These are phyloP conservation scores for Serranus cabrilla DNA, from an alignment of 2,797 vertebrate genomes.

Conservation along the genomic window DNA sequence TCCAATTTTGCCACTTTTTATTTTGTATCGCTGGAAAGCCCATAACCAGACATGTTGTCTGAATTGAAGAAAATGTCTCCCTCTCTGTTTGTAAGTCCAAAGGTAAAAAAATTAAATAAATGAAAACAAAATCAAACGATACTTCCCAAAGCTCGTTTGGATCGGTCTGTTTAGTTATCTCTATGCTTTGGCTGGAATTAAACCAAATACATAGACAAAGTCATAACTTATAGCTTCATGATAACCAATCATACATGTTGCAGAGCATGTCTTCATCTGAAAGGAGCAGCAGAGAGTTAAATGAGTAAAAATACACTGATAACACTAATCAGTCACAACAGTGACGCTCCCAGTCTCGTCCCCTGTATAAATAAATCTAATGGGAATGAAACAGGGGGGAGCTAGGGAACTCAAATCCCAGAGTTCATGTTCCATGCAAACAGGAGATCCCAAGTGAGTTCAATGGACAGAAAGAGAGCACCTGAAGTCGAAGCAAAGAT, in stretches of 20 bases:
- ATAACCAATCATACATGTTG: neutral
- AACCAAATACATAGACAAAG: neutral
- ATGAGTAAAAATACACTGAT: constrained; percentile 11
- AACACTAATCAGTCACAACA: constrained; percentile 54
- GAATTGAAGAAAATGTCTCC: constrained; percentile 1
- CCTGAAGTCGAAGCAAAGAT: neutral
- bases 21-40: constrained; percentile 12
- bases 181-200: neutral
- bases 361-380: constrained; percentile 21
- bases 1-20: constrained; percentile 11
- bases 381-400: constrained; percentile 27
- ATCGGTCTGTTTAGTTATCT: constrained; percentile 12
- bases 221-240: neutral
- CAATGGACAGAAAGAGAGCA: neutral
- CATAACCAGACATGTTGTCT: constrained; percentile 34
- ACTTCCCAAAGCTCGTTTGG: constrained; percentile 36
- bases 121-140: constrained; percentile 59
- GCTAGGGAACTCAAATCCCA: constrained; percentile 19
- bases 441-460: constrained; percentile 25
- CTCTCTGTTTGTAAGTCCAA: constrained; percentile 82
- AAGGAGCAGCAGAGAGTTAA: constrained; percentile 7
- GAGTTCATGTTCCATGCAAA: constrained; percentile 41
- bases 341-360: constrained; percentile 31
- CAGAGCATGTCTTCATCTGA: neutral
- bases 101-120: constrained; percentile 64